Base-by-base conservation (phyloP, 1,140 invertebrate genomes). In the Drosophila sp. region DNA sequence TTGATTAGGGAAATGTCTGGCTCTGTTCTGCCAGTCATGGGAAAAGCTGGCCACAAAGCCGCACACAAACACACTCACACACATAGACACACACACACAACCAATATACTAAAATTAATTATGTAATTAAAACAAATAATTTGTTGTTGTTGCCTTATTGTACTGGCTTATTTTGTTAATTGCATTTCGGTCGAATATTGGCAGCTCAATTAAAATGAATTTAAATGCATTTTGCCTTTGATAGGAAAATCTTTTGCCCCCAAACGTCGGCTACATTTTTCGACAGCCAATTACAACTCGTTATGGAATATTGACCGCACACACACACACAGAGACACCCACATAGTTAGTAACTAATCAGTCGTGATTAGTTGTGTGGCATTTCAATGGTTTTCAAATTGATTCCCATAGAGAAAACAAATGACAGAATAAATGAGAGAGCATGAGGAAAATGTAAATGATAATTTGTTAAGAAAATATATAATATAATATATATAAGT, bases 151-250 rank as follows among this genome's bases (percentile, higher is more conserved):
- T n/a, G 8, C 47, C 56, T 47, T 62, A 58, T 57, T 64, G 61
- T 72, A 65, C 70, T 60, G 47, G 79, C 76, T 67, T 76, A 81
- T 80, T 79, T 81, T 86, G 87, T 87, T 90, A 90, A 90, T 90
- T 90, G 84, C 87, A 90, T 90, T 90, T 74, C 84, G 87, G 87
- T 90, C 87, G 84, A 90, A 90, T 90, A 90, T 89, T 90, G 87
- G 83, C 87, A 90, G 87, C 87, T 90, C 83, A 90, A 90, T 90
- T 90, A 90, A 90, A 58, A 89, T 84, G 83, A 90, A 90, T 90
- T 90, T 81, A 84, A 90, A 76, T 63, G 62, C 55, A 76, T 70
- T 79, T 71, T 69, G 61, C 54, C 27, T 72, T 82, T 82, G 79
- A 66, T 60, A 61, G 58, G 50, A 25, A 58, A 47, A 47, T 35